Conservation (phyloP, 2,113 vertebrate genomes). For the Phyllopteryx taeniolatus region DNA sequence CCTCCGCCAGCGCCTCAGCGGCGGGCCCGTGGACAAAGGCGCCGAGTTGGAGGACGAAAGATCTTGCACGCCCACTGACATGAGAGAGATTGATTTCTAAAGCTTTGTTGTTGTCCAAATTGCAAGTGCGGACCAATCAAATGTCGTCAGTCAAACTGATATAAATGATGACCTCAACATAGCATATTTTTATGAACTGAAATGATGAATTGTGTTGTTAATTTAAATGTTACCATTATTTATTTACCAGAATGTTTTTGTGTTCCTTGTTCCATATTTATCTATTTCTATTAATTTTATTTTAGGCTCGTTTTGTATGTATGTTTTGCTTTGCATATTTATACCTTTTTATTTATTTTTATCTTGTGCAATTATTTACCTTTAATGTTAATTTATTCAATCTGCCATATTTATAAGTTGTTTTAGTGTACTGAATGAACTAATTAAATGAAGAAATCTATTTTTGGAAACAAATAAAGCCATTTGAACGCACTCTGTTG, state of each 20-base stretch:
- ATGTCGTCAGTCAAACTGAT: slow-evolving; percentile 69
- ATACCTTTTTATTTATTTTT: slow-evolving; percentile 71
- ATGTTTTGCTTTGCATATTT: slow-evolving; percentile 48
- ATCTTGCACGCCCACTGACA: slow-evolving; percentile 73
- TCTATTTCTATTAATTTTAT: slow-evolving; percentile 54
- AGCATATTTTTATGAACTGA: slow-evolving; percentile 36
- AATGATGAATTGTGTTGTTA: slow-evolving; percentile 36
- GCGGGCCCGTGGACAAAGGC: slow-evolving; percentile 52
- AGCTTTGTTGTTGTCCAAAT: slow-evolving; percentile 3
- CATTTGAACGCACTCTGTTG: slow-evolving; percentile 22
- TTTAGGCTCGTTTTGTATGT: slow-evolving; percentile 14
- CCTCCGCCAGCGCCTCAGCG: slow-evolving; percentile 68
- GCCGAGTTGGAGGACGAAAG: slow-evolving; percentile 67
- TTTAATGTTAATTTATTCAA: slow-evolving; percentile 64
- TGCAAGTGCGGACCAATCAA: slow-evolving; percentile 46
- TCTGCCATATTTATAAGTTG: slow-evolving; percentile 30
- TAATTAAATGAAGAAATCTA: slow-evolving; percentile 52
- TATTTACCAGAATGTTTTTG: slow-evolving; percentile 43
- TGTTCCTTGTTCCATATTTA: slow-evolving; percentile 56
- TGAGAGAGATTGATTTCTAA: slow-evolving; percentile 75
- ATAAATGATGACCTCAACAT: slow-evolving; percentile 51
- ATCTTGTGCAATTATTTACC: slow-evolving; percentile 49
- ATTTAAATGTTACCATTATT: slow-evolving; percentile 65
- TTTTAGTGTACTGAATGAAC: slow-evolving; percentile 17
- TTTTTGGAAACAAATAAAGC: slow-evolving; percentile 60